Evolutionary conservation across 1,140 invertebrate species (phyloP).

Genomic region (Cataglyphis hispanica): DNA sequence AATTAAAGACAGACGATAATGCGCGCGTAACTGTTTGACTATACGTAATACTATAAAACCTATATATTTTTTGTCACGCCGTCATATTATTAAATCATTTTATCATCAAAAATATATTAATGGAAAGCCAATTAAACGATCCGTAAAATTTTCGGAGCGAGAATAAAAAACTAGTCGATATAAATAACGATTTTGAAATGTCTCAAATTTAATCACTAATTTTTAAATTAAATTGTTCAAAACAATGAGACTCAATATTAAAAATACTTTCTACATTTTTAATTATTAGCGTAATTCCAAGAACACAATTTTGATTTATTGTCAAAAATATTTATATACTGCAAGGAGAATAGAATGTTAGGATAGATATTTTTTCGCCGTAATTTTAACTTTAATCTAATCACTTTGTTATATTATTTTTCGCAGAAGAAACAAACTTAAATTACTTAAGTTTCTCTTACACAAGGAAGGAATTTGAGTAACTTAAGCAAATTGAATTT

Average conservation of each 20-base stretch:
- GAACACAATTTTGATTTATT: background rate
- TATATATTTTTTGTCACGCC: background rate
- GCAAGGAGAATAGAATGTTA: background rate
- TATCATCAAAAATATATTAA: background rate
- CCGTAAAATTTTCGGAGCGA: background rate
- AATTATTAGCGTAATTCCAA: background rate
- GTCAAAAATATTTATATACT: slow-evolving; percentile 1
- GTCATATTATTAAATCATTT: slow-evolving; percentile 25
- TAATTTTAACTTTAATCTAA: background rate
- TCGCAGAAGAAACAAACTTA: background rate
- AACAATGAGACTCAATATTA: background rate
- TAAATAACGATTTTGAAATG: background rate
- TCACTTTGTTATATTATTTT: slow-evolving; percentile 7
- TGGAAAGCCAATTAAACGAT: background rate
- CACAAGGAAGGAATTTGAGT: background rate
- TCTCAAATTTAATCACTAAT: background rate
- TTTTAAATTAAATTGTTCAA: background rate
- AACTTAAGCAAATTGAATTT: background rate
- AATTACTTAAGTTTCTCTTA: background rate
- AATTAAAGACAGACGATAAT: slow-evolving; percentile 26
- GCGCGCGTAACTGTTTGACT: background rate
- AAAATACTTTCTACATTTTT: background rate
- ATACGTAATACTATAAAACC: background rate
- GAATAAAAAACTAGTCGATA: background rate
- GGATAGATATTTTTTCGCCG: background rate